These are phyloP conservation scores for Drosophila maculinotata DNA, from an alignment of 2,888 invertebrate genomes.

Conservation along the genomic window DNA sequence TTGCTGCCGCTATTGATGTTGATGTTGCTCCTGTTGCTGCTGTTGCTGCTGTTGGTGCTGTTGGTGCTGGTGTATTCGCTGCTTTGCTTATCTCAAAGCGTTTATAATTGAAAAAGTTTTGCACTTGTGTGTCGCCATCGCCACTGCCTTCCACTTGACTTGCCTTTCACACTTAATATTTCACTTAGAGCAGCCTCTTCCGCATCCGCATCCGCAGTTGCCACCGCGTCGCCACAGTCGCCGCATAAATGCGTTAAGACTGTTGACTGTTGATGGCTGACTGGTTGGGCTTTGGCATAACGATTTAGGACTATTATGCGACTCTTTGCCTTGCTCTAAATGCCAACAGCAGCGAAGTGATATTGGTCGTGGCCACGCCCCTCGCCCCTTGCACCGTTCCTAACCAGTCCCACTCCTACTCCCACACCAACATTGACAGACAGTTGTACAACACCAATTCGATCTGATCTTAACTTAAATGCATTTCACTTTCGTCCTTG, in stretches of 20 bases:
- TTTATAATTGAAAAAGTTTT: conserved; percentile 75
- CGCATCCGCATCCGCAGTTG: background rate
- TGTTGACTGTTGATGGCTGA: conserved; percentile 14
- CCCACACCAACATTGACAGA: conserved; percentile 11
- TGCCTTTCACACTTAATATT: conserved; percentile 68
- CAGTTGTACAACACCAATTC: background rate
- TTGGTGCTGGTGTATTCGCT: conserved; percentile 25
- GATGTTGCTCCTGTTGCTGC: conserved; percentile 2
- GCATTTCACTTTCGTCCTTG: background rate
- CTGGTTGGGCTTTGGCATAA: conserved; percentile 13
- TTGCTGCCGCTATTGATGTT: too few relatives aligned
- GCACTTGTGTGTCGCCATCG: conserved; percentile 51
- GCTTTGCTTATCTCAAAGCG: conserved; percentile 57
- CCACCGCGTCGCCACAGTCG: background rate
- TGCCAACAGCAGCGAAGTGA: background rate
- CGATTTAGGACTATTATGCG: background rate
- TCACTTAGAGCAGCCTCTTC: conserved; percentile 36
- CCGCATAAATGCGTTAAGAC: conserved; percentile 18
- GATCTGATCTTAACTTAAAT: conserved; percentile 25
- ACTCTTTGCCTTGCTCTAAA: background rate
- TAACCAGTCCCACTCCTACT: too few relatives aligned
- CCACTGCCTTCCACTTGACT: conserved; percentile 46
- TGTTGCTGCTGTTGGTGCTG: conserved; percentile 1
- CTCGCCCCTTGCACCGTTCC: too few relatives aligned
- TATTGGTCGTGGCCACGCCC: too few relatives aligned